phyloP scores from a whole-genome alignment of 1,140 invertebrate species.

The Drosophila eugracilis region DNA sequence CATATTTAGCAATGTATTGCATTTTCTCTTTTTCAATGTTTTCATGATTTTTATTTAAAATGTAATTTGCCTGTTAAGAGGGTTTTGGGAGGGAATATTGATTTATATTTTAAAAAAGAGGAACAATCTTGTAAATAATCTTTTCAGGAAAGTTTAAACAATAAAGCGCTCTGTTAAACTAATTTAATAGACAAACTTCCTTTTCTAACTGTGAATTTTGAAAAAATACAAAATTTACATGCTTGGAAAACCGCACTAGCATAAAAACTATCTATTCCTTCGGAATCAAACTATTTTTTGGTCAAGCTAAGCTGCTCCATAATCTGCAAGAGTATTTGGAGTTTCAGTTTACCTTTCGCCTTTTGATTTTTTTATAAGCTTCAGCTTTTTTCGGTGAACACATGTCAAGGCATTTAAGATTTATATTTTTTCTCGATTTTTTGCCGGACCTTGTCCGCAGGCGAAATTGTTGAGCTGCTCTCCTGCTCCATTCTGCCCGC shows the following conservation, averaged over 20 bases:
- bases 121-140: no score
- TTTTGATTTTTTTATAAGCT: slow-evolving; percentile 43
- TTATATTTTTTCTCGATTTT: slow-evolving; percentile 49
- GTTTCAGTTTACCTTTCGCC: slow-evolving; percentile 5
- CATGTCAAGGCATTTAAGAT: slow-evolving; percentile 80
- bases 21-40: no score
- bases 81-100: no score
- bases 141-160: no score
- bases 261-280: neutral
- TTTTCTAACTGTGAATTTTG: neutral
- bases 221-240: neutral
- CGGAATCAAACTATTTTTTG: neutral
- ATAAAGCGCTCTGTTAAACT: neutral
- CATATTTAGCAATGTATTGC: no score
- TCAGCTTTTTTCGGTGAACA: slow-evolving; percentile 63
- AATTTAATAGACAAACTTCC: neutral
- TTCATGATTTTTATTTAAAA: no score
- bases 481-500: slow-evolving; percentile 14
- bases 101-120: no score
- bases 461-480: slow-evolving; percentile 46
- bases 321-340: slow-evolving; percentile 23
- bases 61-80: no score
- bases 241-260: neutral
- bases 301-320: slow-evolving; percentile 8
- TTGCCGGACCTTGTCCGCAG: slow-evolving; percentile 16